phyloP scores from a whole-genome alignment of 1,140 invertebrate genomes.

The Brachionus asplanchnoidis region DNA sequence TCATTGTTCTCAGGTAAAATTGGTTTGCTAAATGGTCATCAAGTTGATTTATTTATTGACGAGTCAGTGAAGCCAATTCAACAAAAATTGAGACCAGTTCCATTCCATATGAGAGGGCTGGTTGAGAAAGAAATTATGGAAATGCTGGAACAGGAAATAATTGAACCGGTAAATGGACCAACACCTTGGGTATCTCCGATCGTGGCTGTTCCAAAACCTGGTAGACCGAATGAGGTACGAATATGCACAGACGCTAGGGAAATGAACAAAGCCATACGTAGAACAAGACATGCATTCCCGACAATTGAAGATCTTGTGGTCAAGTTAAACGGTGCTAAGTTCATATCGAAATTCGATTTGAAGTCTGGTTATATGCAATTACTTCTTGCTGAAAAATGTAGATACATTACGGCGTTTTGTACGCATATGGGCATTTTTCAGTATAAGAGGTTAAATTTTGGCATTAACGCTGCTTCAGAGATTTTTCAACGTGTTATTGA shows the following conservation, averaged over 20 bases:
- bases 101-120: neutral
- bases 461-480: neutral
- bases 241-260: neutral
- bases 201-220: conserved; percentile 47
- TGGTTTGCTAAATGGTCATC: too few relatives aligned
- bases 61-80: too few relatives aligned
- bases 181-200: conserved; percentile 49
- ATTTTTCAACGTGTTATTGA: neutral
- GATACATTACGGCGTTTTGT: neutral
- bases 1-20: too few relatives aligned
- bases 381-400: neutral
- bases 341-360: neutral
- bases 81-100: too few relatives aligned
- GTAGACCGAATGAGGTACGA: conserved; percentile 20
- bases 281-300: too few relatives aligned
- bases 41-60: too few relatives aligned
- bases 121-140: neutral
- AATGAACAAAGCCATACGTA: too few relatives aligned
- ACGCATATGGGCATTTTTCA: neutral
- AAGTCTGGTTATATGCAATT: neutral
- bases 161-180: conserved; percentile 45
- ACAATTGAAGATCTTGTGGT: too few relatives aligned
- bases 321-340: neutral
- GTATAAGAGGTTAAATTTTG: neutral
- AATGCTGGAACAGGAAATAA: conserved; percentile 44